phyloP scores from a whole-genome alignment of 2,797 vertebrate genomes.

The Lateolabrax maculatus region DNA sequence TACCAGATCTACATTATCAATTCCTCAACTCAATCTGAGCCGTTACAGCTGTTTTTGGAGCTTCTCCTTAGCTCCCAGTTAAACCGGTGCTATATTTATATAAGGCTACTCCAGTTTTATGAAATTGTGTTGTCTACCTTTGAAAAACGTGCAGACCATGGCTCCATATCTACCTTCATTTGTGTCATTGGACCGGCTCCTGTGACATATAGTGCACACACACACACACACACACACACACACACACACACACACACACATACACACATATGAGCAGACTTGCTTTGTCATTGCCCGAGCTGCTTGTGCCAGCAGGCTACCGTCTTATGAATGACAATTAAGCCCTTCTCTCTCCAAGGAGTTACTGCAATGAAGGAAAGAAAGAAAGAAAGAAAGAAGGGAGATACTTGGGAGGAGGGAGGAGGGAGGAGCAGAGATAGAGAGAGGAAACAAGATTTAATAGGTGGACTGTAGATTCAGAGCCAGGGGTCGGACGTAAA shows the following conservation, averaged over 20 bases:
- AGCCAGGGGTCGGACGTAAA: conserved; percentile 63
- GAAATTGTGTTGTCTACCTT: conserved; percentile 73
- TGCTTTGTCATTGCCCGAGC: conserved; percentile 74
- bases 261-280: conserved; percentile 61
- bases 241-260: conserved; percentile 43
- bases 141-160: conserved; percentile 67
- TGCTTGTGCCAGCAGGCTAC: conserved; percentile 62
- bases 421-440: conserved; percentile 19
- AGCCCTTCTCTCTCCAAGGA: conserved; percentile 74
- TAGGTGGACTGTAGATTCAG: conserved; percentile 56
- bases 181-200: conserved; percentile 80
- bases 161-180: conserved; percentile 78
- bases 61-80: conserved; percentile 68
- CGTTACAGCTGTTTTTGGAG: conserved; percentile 73
- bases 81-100: conserved; percentile 86
- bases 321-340: conserved; percentile 78
- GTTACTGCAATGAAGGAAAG: conserved; percentile 49
- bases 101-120: conserved; percentile 79
- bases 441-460: conserved; percentile 50
- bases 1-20: conserved; percentile 41
- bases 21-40: conserved; percentile 79
- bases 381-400: conserved; percentile 19
- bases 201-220: conserved; percentile 65
- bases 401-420: conserved; percentile 6
- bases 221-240: conserved; percentile 53